phyloP scores from a whole-genome alignment of 1,140 invertebrate genomes.

The Dendrolimus kikuchii region DNA sequence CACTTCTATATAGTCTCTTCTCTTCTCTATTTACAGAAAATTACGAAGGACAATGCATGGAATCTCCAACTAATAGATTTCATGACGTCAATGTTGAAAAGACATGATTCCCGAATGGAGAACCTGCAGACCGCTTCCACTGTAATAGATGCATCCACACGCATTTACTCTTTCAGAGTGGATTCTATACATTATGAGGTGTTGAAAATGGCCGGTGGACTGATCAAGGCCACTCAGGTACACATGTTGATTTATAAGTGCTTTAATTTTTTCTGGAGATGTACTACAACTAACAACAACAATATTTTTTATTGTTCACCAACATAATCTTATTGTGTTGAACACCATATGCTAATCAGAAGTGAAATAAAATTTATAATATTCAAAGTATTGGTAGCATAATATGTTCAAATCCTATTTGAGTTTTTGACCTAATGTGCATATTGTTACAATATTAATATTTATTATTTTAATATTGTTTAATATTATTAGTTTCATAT shows the following conservation, averaged over 20 bases:
- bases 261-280: not conserved
- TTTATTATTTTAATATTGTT: too few species aligned
- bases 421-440: too few species aligned
- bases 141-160: slow-evolving; percentile 86
- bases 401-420: too few species aligned
- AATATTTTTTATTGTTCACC: slow-evolving; percentile 2
- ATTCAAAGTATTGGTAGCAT: too few species aligned
- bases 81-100: slow-evolving; percentile 81
- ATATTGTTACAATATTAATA: too few species aligned
- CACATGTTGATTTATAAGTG: not conserved
- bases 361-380: too few species aligned
- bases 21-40: slow-evolving; percentile 76
- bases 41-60: slow-evolving; percentile 89
- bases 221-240: slow-evolving; percentile 70
- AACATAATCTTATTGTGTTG: too few species aligned
- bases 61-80: slow-evolving; percentile 87
- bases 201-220: slow-evolving; percentile 82
- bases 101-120: slow-evolving; percentile 77
- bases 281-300: not conserved
- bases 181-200: slow-evolving; percentile 85
- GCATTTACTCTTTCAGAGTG: slow-evolving; percentile 87
- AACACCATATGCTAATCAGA: too few species aligned
- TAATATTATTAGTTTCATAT: too few species aligned
- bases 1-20: not conserved
- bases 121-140: slow-evolving; percentile 84